phyloP scores from a whole-genome alignment of 2,797 vertebrate species.

The Spizella passerina region DNA sequence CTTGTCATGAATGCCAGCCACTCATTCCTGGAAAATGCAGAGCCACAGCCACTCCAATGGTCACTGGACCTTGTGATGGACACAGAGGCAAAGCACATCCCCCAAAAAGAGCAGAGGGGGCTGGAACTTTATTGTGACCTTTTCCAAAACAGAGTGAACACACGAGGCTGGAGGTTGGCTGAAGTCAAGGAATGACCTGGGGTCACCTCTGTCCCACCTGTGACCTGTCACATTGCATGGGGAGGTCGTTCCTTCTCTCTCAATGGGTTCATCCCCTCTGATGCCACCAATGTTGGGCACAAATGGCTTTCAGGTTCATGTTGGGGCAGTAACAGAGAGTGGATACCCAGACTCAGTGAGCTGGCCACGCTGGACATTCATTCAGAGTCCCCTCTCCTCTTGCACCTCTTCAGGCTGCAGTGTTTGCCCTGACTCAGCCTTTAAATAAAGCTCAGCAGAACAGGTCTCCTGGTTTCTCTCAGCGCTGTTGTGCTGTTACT shows the following conservation, averaged over 20 bases:
- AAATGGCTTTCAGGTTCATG: background rate
- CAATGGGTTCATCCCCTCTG: background rate
- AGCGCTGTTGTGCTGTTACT: background rate
- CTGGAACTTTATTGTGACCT: too few relatives aligned
- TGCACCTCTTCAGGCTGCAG: background rate
- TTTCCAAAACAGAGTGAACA: background rate
- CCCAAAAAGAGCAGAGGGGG: background rate
- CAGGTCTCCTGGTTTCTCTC: background rate
- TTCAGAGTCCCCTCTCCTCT: background rate
- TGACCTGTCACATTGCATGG: background rate
- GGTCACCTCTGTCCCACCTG: background rate
- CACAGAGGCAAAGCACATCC: fast-evolving
- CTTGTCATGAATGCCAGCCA: background rate
- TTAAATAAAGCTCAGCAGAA: background rate
- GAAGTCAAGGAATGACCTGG: background rate
- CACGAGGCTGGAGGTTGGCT: fast-evolving
- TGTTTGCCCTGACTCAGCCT: background rate
- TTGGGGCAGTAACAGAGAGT: background rate
- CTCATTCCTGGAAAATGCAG: background rate
- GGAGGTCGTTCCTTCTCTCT: background rate
- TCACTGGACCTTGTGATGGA: background rate
- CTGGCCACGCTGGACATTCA: fast-evolving
- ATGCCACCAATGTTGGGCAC: background rate
- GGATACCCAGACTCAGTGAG: background rate
- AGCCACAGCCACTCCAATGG: background rate